These are phyloP conservation scores for Sigmodon hispidus DNA, from an alignment of 2,113 vertebrate genomes.

Conservation along the genomic window DNA sequence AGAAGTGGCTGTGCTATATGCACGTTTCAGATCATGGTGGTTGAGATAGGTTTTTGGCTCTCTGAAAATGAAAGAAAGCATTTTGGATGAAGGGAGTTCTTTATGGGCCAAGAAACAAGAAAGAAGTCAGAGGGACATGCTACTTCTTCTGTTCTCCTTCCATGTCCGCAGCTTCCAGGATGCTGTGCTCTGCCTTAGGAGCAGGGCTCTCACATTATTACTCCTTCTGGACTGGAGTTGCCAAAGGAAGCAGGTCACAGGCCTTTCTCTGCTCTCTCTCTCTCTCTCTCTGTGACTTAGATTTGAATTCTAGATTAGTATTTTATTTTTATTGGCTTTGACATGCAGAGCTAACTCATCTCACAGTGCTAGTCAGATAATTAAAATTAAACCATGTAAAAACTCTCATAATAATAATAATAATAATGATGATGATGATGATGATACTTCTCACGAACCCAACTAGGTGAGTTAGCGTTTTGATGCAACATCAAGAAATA, in stretches of 20 bases:
- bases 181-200: neutral
- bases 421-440: too few relatives aligned
- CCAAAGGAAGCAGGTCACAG: neutral
- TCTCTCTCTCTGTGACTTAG: neutral
- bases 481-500: neutral
- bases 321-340: conserved; percentile 45
- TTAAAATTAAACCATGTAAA: neutral
- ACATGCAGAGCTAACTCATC: neutral
- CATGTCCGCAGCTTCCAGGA: neutral
- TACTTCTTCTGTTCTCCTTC: conserved; percentile 3
- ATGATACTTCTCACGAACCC: neutral
- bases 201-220: neutral
- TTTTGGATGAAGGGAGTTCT: conserved; percentile 62
- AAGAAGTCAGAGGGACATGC: conserved; percentile 4
- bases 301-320: neutral
- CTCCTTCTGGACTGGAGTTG: neutral
- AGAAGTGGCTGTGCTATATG: neutral
- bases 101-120: conserved; percentile 55
- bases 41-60: conserved; percentile 35
- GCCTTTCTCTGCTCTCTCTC: neutral
- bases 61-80: conserved; percentile 53
- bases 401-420: neutral
- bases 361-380: neutral
- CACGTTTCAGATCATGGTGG: neutral
- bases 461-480: neutral